Base-by-base conservation (phyloP, 2,113 vertebrate species). In the Chaenocephalus aceratus region DNA sequence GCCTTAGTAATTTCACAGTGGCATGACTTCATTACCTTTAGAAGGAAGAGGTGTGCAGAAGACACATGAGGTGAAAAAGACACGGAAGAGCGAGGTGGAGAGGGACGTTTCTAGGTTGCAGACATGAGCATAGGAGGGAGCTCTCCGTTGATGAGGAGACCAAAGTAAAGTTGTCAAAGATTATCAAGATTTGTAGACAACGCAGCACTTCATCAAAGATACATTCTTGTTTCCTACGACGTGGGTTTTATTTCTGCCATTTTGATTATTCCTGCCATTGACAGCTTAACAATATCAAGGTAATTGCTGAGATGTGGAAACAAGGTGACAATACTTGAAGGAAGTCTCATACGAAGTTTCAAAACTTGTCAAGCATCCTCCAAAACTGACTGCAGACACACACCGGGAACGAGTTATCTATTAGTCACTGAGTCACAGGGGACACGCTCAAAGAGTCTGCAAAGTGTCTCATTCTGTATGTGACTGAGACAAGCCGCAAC, bases 1-100 rank as follows among this genome's bases (percentile, higher is more conserved):
- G 52, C 60, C 54, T 18, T 7, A 6, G 36, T 67, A 30, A 60
- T 77, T 30, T 77, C 41, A 77, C 52, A 57, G 41, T 52, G 62
- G 30, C 48, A 60, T 18, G 12, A 36, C 12, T 58, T 73, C 30
- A 48, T 15, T 63, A 9, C 30, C 16, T n/a, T 23, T 14, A 26
- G 7, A 11, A 71, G 9, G 4, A 46, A 9, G 8, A 21, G 6
- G 13, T 12, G 12, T 18, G 6, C 26, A 26, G 44, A 60, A 57
- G 26, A 23, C 18, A 14, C 56, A 48, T 3, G 48, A n/a, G n/a
- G n/a, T 30, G 3, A 56, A 41, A 65, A 58, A 53, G 41, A 8
- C 52, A 58, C 15, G 6, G 62, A 58, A 15, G 30, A 68, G 46
- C 16, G 8, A 2, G 15, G 9, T 3, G 8, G 8, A 54, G 21